A percentile compares a stretch with the other conserved stretches of the same genome.
Evolutionary conservation across 2,113 vertebrate genomes (phyloP).

Genomic region (Pseudois nayaur): DNA sequence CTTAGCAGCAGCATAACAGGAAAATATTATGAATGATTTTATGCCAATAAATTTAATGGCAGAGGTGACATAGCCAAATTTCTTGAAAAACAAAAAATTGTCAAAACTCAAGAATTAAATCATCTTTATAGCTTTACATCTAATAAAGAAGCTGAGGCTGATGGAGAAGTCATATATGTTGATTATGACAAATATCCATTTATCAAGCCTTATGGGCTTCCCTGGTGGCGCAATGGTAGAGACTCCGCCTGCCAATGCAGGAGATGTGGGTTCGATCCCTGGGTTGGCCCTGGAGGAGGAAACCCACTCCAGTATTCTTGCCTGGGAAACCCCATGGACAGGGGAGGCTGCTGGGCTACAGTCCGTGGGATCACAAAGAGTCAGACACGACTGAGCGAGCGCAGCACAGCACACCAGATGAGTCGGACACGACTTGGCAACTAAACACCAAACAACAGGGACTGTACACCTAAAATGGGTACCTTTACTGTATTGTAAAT

Average conservation of each 20-base stretch:
- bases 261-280: neutral
- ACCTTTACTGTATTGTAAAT: neutral
- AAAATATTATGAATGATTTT: neutral
- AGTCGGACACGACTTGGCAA: neutral
- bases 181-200: neutral
- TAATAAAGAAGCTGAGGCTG: neutral
- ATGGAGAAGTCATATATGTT: neutral
- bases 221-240: rapidly evolving
- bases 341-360: neutral
- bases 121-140: neutral
- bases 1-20: neutral
- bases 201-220: neutral
- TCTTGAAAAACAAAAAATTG: neutral
- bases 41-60: neutral
- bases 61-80: neutral
- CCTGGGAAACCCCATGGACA: neutral
- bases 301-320: neutral
- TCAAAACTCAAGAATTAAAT: neutral
- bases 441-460: neutral
- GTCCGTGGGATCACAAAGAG: neutral
- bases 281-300: neutral
- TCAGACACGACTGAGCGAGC: neutral
- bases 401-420: neutral
- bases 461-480: neutral
- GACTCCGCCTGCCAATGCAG: neutral